Percentiles rank a stretch among this genome's conserved stretches.
Conservation (phyloP, 2,888 invertebrate genomes). For the Hyppa rectilinea region DNA sequence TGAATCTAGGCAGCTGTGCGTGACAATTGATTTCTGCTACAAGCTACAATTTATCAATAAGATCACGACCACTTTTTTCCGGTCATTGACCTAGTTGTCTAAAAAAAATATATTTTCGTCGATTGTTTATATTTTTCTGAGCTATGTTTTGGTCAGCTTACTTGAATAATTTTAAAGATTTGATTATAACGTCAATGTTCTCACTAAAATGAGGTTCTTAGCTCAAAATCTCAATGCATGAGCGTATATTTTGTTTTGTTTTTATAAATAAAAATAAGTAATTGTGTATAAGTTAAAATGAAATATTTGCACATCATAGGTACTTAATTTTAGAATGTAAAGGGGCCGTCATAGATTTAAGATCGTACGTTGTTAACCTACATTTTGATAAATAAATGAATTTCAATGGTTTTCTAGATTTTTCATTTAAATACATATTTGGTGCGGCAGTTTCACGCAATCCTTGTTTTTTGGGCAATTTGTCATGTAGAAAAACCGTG, state of each 20-base stretch:
- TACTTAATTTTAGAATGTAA: too few relatives aligned
- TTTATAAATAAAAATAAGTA: too few relatives aligned
- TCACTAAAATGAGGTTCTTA: not conserved
- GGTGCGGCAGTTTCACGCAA: too few relatives aligned
- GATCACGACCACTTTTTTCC: slow-evolving; percentile 39
- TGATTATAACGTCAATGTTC: not conserved
- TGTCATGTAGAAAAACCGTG: not conserved
- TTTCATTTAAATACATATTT: too few relatives aligned
- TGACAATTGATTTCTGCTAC: slow-evolving; percentile 60
- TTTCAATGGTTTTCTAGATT: too few relatives aligned
- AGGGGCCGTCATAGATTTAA: too few relatives aligned
- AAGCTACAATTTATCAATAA: slow-evolving; percentile 57
- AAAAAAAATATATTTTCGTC: slow-evolving; percentile 15
- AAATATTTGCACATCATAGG: too few relatives aligned
- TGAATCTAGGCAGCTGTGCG: slow-evolving; percentile 49
- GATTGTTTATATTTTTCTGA: slow-evolving; percentile 22
- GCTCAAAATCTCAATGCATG: too few relatives aligned
- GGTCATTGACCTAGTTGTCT: slow-evolving; percentile 51
- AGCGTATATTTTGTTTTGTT: too few relatives aligned
- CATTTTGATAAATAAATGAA: too few relatives aligned
- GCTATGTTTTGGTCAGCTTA: slow-evolving; percentile 6
- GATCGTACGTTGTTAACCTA: too few relatives aligned
- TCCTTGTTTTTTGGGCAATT: not conserved
- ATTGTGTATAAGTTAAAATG: too few relatives aligned
- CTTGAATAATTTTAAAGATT: not conserved